Percentiles rank a stretch among this genome's conserved stretches.
These are phyloP conservation scores for Cryptus armator DNA, from an alignment of 2,888 invertebrate genomes.

Conservation along the genomic window DNA sequence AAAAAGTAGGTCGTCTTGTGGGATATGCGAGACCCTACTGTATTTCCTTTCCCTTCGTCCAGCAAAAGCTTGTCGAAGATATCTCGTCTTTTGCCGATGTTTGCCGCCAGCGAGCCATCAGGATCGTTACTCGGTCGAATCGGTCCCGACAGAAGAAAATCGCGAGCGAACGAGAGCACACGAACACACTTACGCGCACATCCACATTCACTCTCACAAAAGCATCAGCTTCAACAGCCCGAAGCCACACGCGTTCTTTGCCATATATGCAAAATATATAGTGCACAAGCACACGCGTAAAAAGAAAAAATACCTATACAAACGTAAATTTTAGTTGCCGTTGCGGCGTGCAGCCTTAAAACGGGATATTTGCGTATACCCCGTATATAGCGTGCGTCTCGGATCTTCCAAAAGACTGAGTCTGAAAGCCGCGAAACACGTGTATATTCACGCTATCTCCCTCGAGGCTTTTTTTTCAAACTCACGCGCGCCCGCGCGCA, in stretches of 20 bases:
- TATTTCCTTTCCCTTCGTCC: constrained; percentile 5
- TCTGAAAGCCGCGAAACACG: constrained; percentile 40
- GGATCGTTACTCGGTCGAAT: constrained; percentile 51
- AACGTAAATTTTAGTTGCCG: constrained; percentile 73
- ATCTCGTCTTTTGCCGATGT: constrained; percentile 26
- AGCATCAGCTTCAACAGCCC: constrained; percentile 68
- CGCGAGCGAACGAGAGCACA: constrained; percentile 71
- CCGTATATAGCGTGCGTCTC: constrained; percentile 51
- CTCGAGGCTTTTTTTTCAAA: constrained; percentile 42
- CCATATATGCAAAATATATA: constrained; percentile 68
- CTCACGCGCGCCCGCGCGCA: constrained; percentile 13
- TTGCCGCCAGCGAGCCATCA: constrained; percentile 29
- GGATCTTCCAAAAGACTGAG: constrained; percentile 34
- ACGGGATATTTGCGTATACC: constrained; percentile 82
- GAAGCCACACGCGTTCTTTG: constrained; percentile 60
- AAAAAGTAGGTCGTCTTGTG: not conserved
- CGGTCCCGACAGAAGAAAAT: constrained; percentile 66
- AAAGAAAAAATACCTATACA: constrained; percentile 50
- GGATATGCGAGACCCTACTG: constrained; percentile 5
- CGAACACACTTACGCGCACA: constrained; percentile 40
- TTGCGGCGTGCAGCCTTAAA: constrained; percentile 80
- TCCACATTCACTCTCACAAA: not conserved
- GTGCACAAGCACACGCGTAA: constrained; percentile 27
- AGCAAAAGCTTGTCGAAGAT: constrained; percentile 16
- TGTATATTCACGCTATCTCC: constrained; percentile 34